Base-by-base conservation (phyloP, 2,797 vertebrate species). In the Petrocephalus schoutedeni region DNA sequence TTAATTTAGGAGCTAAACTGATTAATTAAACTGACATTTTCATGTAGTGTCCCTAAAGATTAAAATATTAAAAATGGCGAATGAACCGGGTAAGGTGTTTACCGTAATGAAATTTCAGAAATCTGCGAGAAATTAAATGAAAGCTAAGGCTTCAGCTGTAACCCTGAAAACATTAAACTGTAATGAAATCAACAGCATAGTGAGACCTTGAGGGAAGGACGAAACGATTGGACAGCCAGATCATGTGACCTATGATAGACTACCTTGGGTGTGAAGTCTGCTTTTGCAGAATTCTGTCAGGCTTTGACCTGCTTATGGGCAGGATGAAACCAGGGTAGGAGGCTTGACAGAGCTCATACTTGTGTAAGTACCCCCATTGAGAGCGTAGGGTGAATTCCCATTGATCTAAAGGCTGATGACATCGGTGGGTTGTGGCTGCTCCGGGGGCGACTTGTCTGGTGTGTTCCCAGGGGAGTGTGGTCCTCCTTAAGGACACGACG, bases 51-150 rank as follows among this genome's bases (percentile, higher is more conserved):
- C 49, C 82, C 45, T 12, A 32, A 21, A 85, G 82, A 85, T 85
- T 85, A 16, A 77, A 77, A 77, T 84, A 56, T 23, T 84, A 84
- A 32, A 53, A 85, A 21, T 28, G 82, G 1, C 32, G 7, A 85
- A 51, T 16, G 49, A 85, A 85, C n/a, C 53, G 4, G 51, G 82
- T 54, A 32, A 56, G 82, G 10, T 28, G 21, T 85, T 85, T 85
- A 54, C 4, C n/a, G 12, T 56, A 56, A 84, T 53, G 51, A 53
- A 84, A 84, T 23, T 56, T 77, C 5, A 77, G 82, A 32, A 56
- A 85, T 56, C 19, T 85, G 82, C 12, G 19, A 85, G 82, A 56
- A 85, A 54, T 85, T 85, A 54, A 85, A 85, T 56, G 82, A 56
- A 85, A 54, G 21, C 82, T 21, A 51, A 28, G 45, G 80, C 49